Percentiles rank a stretch among this genome's conserved stretches.
These are phyloP conservation scores for Philereme transversata DNA, from an alignment of 2,888 invertebrate genomes.

Conservation along the genomic window DNA sequence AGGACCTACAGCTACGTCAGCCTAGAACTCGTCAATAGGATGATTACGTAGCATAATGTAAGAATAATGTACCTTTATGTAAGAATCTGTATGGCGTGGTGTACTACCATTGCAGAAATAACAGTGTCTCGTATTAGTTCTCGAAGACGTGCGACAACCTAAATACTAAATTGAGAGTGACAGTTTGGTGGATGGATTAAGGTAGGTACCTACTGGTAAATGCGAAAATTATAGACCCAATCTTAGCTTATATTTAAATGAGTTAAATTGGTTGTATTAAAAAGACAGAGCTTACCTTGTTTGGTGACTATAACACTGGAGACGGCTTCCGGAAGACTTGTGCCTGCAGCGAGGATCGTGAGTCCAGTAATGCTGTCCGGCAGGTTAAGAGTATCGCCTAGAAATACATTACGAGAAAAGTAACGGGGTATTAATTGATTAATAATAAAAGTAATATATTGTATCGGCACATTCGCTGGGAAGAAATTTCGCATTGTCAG, in stretches of 20 bases:
- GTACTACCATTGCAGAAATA: neutral
- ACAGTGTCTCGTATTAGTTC: neutral
- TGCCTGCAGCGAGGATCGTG: constrained; percentile 93
- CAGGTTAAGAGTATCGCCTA: constrained; percentile 90
- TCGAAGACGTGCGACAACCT: constrained; percentile 6
- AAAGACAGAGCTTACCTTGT: constrained; percentile 82
- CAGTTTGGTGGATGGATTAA: neutral
- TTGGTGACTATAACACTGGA: constrained; percentile 92
- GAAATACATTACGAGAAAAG: neutral
- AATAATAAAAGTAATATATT: too few species aligned
- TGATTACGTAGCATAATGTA: too few species aligned
- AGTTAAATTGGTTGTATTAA: neutral
- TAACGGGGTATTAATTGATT: too few species aligned
- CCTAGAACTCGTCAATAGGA: constrained; percentile 1
- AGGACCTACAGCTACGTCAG: too few species aligned
- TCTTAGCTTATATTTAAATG: neutral
- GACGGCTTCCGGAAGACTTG: constrained; percentile 94
- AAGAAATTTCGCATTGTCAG: too few species aligned
- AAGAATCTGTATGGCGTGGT: neutral
- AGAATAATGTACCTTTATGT: too few species aligned
- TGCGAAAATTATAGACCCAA: neutral
- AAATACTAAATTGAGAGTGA: constrained; percentile 11
- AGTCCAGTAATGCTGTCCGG: constrained; percentile 94
- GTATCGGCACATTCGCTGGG: too few species aligned
- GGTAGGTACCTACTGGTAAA: neutral